Conservation (phyloP, 2,797 vertebrate genomes). For the Apodemus agrarius region DNA sequence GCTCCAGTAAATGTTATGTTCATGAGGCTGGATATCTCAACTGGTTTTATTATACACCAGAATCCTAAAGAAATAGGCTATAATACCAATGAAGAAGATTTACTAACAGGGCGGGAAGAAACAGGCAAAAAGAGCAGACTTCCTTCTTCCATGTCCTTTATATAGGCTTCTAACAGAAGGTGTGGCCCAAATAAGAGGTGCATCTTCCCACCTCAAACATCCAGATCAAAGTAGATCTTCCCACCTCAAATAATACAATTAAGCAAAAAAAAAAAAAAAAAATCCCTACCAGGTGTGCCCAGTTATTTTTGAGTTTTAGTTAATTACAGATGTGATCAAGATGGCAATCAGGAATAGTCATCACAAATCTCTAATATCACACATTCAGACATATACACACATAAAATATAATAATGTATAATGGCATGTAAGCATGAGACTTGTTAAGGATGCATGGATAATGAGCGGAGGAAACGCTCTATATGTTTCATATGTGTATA, state of each 20-base stretch:
- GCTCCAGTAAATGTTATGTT: neutral
- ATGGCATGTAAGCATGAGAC: neutral
- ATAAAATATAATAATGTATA: neutral
- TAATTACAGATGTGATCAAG: neutral
- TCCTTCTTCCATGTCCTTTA: neutral
- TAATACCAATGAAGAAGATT: neutral
- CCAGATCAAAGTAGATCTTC: neutral
- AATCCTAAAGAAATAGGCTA: neutral
- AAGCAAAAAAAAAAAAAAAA: neutral
- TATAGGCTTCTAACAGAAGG: neutral
- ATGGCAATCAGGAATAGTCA: neutral
- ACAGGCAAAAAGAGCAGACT: neutral
- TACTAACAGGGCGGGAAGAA: neutral
- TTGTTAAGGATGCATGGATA: neutral
- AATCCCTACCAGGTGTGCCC: neutral
- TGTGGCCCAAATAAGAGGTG: neutral
- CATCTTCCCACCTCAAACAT: neutral
- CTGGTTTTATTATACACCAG: neutral
- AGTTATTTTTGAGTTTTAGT: neutral
- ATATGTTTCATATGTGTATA: neutral
- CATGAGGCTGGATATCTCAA: neutral
- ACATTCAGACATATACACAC: too few relatives aligned
- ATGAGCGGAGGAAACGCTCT: neutral
- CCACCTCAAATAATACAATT: neutral
- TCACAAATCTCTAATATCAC: neutral